phyloP scores from a whole-genome alignment of 2,113 vertebrate genomes.

The Zeus faber region DNA sequence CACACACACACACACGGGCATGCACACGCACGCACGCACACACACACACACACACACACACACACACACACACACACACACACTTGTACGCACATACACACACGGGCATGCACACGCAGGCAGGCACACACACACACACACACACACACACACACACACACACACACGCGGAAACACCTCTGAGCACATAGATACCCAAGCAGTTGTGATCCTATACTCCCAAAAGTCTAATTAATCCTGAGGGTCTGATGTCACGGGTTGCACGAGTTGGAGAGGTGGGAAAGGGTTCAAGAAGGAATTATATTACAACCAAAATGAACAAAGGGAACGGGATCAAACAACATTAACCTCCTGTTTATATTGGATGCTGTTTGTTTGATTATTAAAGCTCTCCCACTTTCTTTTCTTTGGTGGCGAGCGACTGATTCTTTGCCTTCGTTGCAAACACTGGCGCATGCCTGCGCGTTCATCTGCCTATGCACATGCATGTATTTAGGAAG shows the following conservation, averaged over 20 bases:
- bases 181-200: neutral
- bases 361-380: no score
- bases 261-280: slow-evolving; percentile 2
- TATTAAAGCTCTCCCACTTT: no score
- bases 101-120: neutral
- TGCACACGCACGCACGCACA: no score
- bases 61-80: neutral
- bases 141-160: neutral
- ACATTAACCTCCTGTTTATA: no score
- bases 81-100: no score
- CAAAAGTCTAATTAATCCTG: slow-evolving; percentile 49
- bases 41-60: slow-evolving; percentile 4
- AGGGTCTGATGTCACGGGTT: slow-evolving; percentile 4
- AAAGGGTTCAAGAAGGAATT: no score
- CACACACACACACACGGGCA: no score
- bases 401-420: no score
- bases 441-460: neutral
- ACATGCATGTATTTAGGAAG: neutral
- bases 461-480: no score
- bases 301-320: no score
- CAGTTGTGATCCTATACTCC: slow-evolving; percentile 29
- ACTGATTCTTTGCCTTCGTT: neutral
- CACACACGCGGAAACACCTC: neutral
- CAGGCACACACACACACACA: neutral
- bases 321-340: no score